phyloP scores from a whole-genome alignment of 92 coral and sea anemone genomes.

The Virgularia gustaviana region DNA sequence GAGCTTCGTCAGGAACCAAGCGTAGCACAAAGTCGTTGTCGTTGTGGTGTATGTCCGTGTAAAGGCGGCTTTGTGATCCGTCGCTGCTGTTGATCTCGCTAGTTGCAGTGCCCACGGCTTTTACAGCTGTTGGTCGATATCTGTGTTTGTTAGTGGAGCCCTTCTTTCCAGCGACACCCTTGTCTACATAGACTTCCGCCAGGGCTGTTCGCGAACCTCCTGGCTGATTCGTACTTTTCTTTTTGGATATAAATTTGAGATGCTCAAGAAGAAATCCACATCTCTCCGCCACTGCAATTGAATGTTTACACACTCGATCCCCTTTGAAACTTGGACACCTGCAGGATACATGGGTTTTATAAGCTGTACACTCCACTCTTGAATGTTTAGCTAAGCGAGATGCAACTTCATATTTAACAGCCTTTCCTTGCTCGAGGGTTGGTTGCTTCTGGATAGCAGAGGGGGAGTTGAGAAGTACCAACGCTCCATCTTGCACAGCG shows the following conservation, averaged over 20 bases:
- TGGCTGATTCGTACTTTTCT: not conserved
- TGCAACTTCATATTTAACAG: constrained; percentile 22
- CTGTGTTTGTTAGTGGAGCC: constrained; percentile 30
- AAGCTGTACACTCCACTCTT: constrained; percentile 28
- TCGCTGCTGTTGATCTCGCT: constrained; percentile 4
- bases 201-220: constrained; percentile 18
- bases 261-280: constrained; percentile 18
- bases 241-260: constrained; percentile 25
- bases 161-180: constrained; percentile 43
- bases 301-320: constrained; percentile 29
- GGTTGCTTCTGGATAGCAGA: constrained; percentile 28
- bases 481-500: constrained; percentile 34
- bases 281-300: constrained; percentile 31
- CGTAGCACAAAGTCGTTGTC: not conserved
- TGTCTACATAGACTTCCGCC: constrained; percentile 36
- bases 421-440: constrained; percentile 9
- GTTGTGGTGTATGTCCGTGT: not conserved
- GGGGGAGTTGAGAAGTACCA: constrained; percentile 30
- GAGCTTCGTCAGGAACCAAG: constrained; percentile 12
- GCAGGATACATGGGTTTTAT: constrained; percentile 12
- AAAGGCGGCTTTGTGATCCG: constrained; percentile 9
- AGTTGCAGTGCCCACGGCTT: not conserved
- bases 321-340: constrained; percentile 31
- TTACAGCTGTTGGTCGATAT: constrained; percentile 26
- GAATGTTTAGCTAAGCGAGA: constrained; percentile 25